Percentiles rank a stretch among this genome's conserved stretches.
These are phyloP conservation scores for Regulus satrapa DNA, from an alignment of 2,113 vertebrate genomes.

Conservation along the genomic window DNA sequence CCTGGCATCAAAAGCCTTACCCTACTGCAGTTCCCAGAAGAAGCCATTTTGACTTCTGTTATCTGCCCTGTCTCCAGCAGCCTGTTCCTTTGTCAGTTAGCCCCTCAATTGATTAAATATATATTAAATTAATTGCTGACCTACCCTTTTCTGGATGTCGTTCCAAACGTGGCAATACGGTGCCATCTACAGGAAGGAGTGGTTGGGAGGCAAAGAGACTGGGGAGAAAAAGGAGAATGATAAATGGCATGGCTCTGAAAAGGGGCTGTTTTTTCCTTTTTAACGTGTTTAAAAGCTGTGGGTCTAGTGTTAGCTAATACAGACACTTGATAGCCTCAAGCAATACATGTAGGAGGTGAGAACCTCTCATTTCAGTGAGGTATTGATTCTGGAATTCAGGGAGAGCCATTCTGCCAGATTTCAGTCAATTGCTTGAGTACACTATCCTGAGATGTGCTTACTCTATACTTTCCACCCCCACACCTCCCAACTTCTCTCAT, in stretches of 20 bases:
- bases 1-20: neutral
- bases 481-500: neutral
- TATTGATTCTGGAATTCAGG: constrained; percentile 33
- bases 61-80: neutral
- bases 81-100: neutral
- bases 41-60: neutral
- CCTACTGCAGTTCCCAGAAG: neutral
- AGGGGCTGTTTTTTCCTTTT: neutral
- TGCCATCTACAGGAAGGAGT: neutral
- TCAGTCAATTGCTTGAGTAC: neutral
- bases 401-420: neutral
- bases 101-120: neutral
- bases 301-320: neutral
- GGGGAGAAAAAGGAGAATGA: neutral
- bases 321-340: neutral
- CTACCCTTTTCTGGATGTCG: neutral
- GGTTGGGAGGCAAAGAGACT: neutral
- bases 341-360: neutral
- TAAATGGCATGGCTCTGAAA: neutral
- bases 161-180: neutral
- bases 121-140: neutral
- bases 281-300: neutral
- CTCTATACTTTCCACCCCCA: neutral
- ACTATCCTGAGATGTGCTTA: neutral
- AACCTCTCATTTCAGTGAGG: neutral